Base-by-base conservation (phyloP, 2,113 vertebrate genomes). In the Phaethornis superciliosus region DNA sequence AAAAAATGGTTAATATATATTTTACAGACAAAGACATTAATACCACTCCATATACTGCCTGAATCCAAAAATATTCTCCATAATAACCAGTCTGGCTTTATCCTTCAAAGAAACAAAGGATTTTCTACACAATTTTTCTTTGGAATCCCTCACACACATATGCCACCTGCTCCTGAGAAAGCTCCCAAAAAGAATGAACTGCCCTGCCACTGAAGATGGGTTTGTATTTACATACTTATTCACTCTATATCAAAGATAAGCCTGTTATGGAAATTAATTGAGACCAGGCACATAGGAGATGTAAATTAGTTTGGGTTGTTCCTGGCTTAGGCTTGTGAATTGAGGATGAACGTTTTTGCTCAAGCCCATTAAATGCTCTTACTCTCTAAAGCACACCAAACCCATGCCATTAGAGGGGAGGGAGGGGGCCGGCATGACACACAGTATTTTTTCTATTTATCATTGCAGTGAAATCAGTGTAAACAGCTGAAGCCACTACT, bases 401-500 rank as follows among this genome's bases (percentile, higher is more conserved):
- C 37, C 62, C 10, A 32, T 12, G 49, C 28, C 26, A 4, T 2
- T 4, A 28, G 9, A 9, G 32, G 8, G 17, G 12, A 18, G 8
- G 4, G 5, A 56, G 9, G 14, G 32, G 8, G 17, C 12, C 15
- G 8, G 4, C 4, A 62, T 21, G 10, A 47, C 46, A 47, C 46
- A 20, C 3, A 8, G 52, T 20, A 46, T 42, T 8, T 28, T 5
- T 37, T 16, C 33, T 26, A 16, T n/a, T 63, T 55, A 54, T 33
- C 32, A 16, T 40, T 3, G 17, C 19, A 28, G 35, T 28, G 33
- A 62, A 65, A 15, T 10, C n/a, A 21, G 42, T 0, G 22, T 1
- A 13, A 51, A n/a, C 0, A 63, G 60, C 18, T 12, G 2, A 12
- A 67, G 47, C 1, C 33, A 10, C 28, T 2, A 4, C 32, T 5